A percentile compares a stretch with the other conserved stretches of the same genome.
These are phyloP conservation scores for Diprion similis DNA, from an alignment of 1,140 invertebrate species.

Conservation along the genomic window DNA sequence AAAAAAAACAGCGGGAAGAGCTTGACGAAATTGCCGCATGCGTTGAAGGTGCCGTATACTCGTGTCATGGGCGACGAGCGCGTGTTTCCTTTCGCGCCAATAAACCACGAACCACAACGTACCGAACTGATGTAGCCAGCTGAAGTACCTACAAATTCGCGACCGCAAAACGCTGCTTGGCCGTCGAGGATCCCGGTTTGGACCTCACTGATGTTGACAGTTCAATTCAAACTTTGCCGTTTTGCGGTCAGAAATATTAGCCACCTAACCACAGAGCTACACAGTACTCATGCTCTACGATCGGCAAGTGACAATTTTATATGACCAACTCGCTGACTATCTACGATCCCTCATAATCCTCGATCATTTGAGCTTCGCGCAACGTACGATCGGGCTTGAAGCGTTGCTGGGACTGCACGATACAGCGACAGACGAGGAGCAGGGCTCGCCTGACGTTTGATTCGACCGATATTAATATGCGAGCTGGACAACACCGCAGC, in stretches of 20 bases:
- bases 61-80: not conserved
- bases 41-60: not conserved
- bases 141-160: constrained; percentile 26
- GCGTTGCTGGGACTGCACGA: not conserved
- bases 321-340: too few species aligned
- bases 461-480: constrained; percentile 59
- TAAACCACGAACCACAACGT: constrained; percentile 46
- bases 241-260: constrained; percentile 56
- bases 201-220: constrained; percentile 58
- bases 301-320: too few species aligned
- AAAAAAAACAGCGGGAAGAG: not conserved
- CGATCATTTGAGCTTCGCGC: too few species aligned
- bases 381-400: too few species aligned
- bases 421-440: constrained; percentile 25
- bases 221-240: constrained; percentile 62
- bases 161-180: constrained; percentile 14
- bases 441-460: constrained; percentile 54
- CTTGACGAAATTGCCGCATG: constrained; percentile 4
- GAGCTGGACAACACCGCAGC: constrained; percentile 34
- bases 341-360: too few species aligned
- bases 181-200: constrained; percentile 15
- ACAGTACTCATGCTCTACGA: constrained; percentile 19
- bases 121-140: constrained; percentile 45
- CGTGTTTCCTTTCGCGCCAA: not conserved
- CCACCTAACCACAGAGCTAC: constrained; percentile 56